Conservation (phyloP, 1,140 invertebrate species). For the Camponotus vicinus region DNA sequence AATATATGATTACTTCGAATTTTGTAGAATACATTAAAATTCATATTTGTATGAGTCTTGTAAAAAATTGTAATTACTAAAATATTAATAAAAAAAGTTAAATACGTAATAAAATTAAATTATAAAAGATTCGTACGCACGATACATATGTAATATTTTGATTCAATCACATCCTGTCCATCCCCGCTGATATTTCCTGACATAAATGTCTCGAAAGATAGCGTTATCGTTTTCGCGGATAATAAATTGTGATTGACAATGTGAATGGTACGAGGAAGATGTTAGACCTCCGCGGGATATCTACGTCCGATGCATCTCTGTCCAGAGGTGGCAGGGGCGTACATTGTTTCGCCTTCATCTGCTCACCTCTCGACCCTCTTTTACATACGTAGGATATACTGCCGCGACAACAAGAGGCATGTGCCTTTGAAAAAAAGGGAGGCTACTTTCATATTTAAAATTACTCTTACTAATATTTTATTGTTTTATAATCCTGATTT, state of each 20-base stretch:
- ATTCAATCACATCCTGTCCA: neutral
- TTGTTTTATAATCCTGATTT: no score
- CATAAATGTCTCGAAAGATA: neutral
- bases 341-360: slow-evolving; percentile 78
- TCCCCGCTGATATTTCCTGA: neutral
- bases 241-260: slow-evolving; percentile 80
- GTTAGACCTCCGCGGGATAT: slow-evolving; percentile 54
- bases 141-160: neutral
- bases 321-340: slow-evolving; percentile 63
- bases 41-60: no score
- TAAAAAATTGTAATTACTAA: no score
- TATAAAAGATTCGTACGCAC: no score
- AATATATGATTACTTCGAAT: neutral
- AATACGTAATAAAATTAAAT: no score
- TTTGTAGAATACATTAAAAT: no score
- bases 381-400: slow-evolving; percentile 73
- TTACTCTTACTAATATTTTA: no score
- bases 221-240: slow-evolving; percentile 28
- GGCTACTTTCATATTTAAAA: no score
- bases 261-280: slow-evolving; percentile 69
- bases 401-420: neutral
- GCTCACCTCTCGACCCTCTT: slow-evolving; percentile 76
- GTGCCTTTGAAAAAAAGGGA: neutral
- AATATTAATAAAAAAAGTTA: no score
- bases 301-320: slow-evolving; percentile 70